These are phyloP conservation scores for Hippocampus barbouri DNA, from an alignment of 2,113 vertebrate genomes.

Conservation along the genomic window DNA sequence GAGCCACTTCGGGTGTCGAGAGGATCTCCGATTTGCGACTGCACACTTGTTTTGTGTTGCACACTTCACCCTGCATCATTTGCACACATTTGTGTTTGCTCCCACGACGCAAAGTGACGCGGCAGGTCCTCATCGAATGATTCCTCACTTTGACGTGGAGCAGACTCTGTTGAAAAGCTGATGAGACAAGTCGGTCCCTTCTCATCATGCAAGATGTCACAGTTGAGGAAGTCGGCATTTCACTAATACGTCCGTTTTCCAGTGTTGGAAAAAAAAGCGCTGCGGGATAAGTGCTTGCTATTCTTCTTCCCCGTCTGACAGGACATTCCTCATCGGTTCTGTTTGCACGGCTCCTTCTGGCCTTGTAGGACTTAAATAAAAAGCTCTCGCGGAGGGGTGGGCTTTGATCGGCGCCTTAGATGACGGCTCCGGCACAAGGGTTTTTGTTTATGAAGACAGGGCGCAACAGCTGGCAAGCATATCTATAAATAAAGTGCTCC, in stretches of 20 bases:
- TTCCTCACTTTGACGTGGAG: conserved; percentile 31
- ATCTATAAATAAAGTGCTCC: conserved; percentile 75
- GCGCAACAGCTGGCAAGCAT: conserved; percentile 72
- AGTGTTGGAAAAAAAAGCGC: conserved; percentile 30
- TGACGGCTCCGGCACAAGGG: neutral
- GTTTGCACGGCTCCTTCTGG: conserved; percentile 31
- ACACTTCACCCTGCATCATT: neutral
- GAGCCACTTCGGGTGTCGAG: conserved; percentile 7
- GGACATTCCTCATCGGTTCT: conserved; percentile 44
- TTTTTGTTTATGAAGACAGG: conserved; percentile 35
- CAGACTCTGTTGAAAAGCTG: conserved; percentile 37
- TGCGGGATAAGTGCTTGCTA: too few relatives aligned
- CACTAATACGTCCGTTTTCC: conserved; percentile 38
- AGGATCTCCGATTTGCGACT: conserved; percentile 10
- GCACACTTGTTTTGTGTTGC: conserved; percentile 13
- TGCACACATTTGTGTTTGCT: neutral
- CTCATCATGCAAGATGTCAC: conserved; percentile 31
- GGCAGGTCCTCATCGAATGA: conserved; percentile 35
- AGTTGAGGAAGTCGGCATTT: neutral
- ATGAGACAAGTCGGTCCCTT: conserved; percentile 31
- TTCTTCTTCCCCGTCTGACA: conserved; percentile 39
- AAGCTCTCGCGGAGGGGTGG: neutral
- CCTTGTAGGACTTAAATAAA: conserved; percentile 39
- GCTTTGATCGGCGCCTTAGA: neutral
- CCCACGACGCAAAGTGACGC: conserved; percentile 24